Percentiles rank a stretch among this genome's conserved stretches.
These are phyloP conservation scores for Cyclopterus lumpus DNA, from an alignment of 2,797 vertebrate species.

Conservation along the genomic window DNA sequence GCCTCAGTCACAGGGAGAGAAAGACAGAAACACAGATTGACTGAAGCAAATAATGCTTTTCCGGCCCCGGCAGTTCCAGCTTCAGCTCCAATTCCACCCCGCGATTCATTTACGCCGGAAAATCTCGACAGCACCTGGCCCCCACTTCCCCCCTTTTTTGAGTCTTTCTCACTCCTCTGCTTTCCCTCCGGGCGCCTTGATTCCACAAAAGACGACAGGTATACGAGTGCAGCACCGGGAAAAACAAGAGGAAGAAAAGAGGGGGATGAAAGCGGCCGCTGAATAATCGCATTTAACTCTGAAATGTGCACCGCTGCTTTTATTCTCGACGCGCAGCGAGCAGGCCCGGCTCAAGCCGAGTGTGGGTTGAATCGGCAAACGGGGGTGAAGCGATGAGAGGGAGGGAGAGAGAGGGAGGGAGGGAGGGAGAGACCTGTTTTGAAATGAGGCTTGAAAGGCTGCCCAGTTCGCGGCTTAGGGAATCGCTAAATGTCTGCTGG, in stretches of 20 bases:
- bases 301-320: constrained; percentile 76
- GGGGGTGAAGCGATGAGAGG: constrained; percentile 62
- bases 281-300: constrained; percentile 80
- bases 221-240: constrained; percentile 49
- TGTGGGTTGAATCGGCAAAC: constrained; percentile 73
- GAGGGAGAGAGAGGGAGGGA: constrained; percentile 17
- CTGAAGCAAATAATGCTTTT: constrained; percentile 68
- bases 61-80: constrained; percentile 38
- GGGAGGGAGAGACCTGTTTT: constrained; percentile 60
- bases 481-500: constrained; percentile 73
- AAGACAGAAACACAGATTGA: constrained; percentile 66
- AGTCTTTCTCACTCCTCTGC: constrained; percentile 51
- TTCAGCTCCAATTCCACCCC: constrained; percentile 54
- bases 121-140: constrained; percentile 51
- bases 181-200: constrained; percentile 47
- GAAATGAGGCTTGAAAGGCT: constrained; percentile 77
- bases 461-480: constrained; percentile 73
- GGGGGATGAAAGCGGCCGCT: constrained; percentile 62
- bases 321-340: constrained; percentile 69
- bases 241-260: constrained; percentile 53
- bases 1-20: constrained; percentile 63
- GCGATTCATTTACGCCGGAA: constrained; percentile 55
- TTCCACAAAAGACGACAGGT: constrained; percentile 69
- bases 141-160: constrained; percentile 39
- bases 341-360: constrained; percentile 61